Evolutionary conservation across 2,888 invertebrate genomes (phyloP), one percentile per base, ranked within the genome.

Genomic region (Pedicia rivosa): DNA sequence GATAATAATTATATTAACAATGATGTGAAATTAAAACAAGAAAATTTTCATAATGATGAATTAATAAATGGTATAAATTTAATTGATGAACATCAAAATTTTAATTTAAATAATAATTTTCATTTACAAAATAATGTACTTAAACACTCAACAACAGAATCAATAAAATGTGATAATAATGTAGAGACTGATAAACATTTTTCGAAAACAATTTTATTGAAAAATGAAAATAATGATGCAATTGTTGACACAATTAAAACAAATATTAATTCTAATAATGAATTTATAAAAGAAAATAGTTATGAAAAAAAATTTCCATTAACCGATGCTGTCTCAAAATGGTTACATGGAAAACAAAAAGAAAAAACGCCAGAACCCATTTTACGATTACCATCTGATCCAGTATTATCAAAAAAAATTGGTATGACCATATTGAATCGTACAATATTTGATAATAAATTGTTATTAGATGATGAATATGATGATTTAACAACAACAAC

Each of bases 251-350:
- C 4, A 10, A 8, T 5, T 24, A 24, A 24, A 10, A 24, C n/a
- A 5, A 24, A 24, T 24, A n/a, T 8, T 10, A 6, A 20, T 20
- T 5, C 10, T 24, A 17, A 19, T 30, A 10, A 29, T 15, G 10
- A 16, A 16, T 2, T 16, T 9, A 15, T n/a, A n/a, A 16, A 10
- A 3, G 16, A 29, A n/a, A 29, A 29, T 29, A 15, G 4, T 6
- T 15, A 38, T 9, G 20, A 32, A 20, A 22, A 15, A 28, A 16
- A 40, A 36, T 59, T 62, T 45, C 68, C 70, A 9, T 67, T 74
- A 39, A 72, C 70, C 4, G 58, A 65, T 32, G 72, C 72, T 2
- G 72, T 74, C 2, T 68, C 63, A 33, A 65, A 68, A 37, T 74
- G 74, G 74, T 61, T 73, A 45, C 56, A 57, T 31, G 56, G 57